phyloP scores from a whole-genome alignment of 2,113 vertebrate species.

The Sisor rabdophorus region DNA sequence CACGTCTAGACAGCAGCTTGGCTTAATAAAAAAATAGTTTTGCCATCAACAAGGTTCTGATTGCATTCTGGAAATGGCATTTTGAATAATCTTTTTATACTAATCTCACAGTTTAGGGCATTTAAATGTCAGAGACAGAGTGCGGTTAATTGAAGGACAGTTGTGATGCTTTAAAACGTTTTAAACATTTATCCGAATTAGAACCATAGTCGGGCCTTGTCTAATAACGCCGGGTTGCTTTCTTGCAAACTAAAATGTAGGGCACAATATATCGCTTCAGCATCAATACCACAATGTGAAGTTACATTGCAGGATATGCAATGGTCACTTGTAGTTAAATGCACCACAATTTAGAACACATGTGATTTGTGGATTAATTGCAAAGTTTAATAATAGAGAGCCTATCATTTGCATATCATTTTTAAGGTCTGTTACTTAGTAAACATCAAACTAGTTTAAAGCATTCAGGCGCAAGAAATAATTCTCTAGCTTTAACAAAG shows the following conservation, averaged over 20 bases:
- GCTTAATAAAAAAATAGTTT: not conserved
- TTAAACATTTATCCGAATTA: not conserved
- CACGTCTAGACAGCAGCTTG: not conserved
- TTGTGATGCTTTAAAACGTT: not conserved
- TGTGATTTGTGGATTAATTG: no score
- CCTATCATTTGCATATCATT: no score
- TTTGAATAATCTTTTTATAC: constrained; percentile 20
- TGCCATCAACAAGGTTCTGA: not conserved
- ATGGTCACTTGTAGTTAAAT: no score
- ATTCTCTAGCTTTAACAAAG: no score
- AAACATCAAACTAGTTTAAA: no score
- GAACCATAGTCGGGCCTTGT: not conserved
- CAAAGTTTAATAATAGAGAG: no score
- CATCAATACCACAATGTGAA: no score
- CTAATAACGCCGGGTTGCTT: not conserved
- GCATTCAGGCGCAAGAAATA: no score
- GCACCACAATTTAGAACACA: no score
- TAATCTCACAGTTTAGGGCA: constrained; percentile 24
- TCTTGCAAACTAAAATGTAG: not conserved
- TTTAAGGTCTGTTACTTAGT: no score
- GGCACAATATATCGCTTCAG: no score
- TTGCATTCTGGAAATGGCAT: constrained; percentile 1
- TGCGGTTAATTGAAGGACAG: not conserved
- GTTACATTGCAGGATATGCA: no score
- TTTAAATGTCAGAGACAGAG: constrained; percentile 41